A percentile compares a stretch with the other conserved stretches of the same genome.
These are phyloP conservation scores for Buteo buteo DNA, from an alignment of 2,113 vertebrate genomes.

Conservation along the genomic window DNA sequence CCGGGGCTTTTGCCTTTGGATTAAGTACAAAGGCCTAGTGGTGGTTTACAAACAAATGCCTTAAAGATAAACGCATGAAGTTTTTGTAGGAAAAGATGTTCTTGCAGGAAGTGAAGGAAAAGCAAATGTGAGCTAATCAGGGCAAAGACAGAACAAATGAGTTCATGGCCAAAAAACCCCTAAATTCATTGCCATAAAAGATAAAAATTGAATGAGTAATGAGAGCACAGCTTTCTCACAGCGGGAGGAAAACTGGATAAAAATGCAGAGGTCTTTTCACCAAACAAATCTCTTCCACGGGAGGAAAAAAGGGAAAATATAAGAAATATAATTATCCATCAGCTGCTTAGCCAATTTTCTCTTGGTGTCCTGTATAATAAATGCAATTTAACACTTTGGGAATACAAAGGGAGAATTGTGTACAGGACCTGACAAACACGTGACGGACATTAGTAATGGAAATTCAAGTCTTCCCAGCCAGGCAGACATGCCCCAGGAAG, in stretches of 20 bases:
- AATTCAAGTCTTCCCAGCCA: not conserved
- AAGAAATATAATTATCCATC: not conserved
- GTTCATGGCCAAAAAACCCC: not conserved
- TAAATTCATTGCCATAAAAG: conserved; percentile 41
- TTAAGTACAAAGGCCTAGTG: not conserved
- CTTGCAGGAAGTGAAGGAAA: not conserved
- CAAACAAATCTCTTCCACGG: not conserved
- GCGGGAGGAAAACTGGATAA: not conserved
- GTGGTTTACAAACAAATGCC: conserved; percentile 41
- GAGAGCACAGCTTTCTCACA: not conserved
- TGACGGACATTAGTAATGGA: not conserved
- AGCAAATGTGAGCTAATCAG: conserved; percentile 24
- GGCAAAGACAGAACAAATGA: conserved; percentile 7
- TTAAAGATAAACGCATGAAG: not conserved
- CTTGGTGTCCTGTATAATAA: not conserved
- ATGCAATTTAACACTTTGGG: not conserved
- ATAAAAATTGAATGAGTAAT: conserved; percentile 36
- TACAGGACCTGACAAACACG: not conserved
- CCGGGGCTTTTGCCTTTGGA: conserved; percentile 2
- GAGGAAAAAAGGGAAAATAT: not conserved
- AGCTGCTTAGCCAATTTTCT: not conserved
- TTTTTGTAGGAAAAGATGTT: not conserved
- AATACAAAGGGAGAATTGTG: not conserved
- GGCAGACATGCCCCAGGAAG: not conserved
- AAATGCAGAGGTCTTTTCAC: not conserved